Evolutionary conservation across 2,888 invertebrate genomes (phyloP).

Genomic region (Nematopogon swammerdamellus): DNA sequence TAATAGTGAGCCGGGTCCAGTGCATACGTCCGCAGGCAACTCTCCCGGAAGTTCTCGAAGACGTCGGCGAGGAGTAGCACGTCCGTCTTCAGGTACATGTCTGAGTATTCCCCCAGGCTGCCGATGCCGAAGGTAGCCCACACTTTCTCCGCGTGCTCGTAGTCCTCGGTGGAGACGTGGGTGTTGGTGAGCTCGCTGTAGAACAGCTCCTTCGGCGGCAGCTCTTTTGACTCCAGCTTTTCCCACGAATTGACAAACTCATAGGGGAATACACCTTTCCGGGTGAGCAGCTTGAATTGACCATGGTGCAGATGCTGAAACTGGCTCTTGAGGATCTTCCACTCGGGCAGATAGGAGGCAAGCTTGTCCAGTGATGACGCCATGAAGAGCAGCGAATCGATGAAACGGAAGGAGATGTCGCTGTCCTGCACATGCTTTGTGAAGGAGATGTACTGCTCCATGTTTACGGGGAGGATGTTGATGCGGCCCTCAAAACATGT

Average conservation of each 20-base stretch:
- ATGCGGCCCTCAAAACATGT: constrained; percentile 3
- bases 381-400: constrained; percentile 8
- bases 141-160: constrained; percentile 19
- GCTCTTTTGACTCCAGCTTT: no score
- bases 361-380: constrained; percentile 4
- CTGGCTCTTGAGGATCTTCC: not conserved
- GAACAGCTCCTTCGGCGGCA: constrained; percentile 7
- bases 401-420: constrained; percentile 4
- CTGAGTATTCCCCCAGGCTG: constrained; percentile 21
- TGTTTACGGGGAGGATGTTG: constrained; percentile 8
- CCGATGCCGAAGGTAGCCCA: constrained; percentile 19
- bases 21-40: constrained; percentile 15
- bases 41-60: constrained; percentile 23
- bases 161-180: constrained; percentile 14
- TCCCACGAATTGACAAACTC: constrained; percentile 16
- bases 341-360: not conserved
- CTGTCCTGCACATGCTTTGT: constrained; percentile 5
- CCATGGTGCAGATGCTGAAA: constrained; percentile 1
- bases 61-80: constrained; percentile 22
- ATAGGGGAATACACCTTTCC: constrained; percentile 21
- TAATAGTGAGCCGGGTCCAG: constrained; percentile 19
- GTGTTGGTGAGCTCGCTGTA: constrained; percentile 5
- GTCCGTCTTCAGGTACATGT: constrained; percentile 24
- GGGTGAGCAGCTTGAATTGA: constrained; percentile 12
- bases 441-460: constrained; percentile 11